A percentile compares a stretch with the other conserved stretches of the same genome.
These are phyloP conservation scores for Zosterops lateralis DNA, from an alignment of 2,113 vertebrate genomes.

Conservation along the genomic window DNA sequence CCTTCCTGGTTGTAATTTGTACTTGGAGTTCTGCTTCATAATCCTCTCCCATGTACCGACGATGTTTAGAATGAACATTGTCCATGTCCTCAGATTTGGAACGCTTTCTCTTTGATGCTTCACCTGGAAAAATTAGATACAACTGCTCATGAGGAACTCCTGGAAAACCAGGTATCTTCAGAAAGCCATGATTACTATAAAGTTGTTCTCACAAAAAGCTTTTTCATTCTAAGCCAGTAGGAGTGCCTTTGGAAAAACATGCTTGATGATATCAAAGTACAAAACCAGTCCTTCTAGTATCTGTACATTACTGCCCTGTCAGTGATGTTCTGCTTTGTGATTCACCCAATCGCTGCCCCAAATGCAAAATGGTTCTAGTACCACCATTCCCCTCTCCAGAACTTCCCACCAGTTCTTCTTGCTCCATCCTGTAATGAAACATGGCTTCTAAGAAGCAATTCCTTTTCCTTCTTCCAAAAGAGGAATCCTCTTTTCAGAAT, in stretches of 20 bases:
- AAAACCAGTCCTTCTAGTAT: not conserved
- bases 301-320: not conserved
- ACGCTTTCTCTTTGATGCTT: conserved; percentile 75
- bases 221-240: not conserved
- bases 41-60: conserved; percentile 74
- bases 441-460: not conserved
- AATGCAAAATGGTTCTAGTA: not conserved
- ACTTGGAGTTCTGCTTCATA: conserved; percentile 92
- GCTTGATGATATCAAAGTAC: not conserved
- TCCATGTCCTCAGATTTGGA: conserved; percentile 83
- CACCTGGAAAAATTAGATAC: conserved; percentile 63
- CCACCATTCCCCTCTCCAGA: not conserved
- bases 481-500: not conserved
- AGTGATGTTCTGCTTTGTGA: not conserved
- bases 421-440: not conserved
- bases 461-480: not conserved
- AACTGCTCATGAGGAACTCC: not conserved
- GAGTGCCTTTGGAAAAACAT: not conserved
- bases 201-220: not conserved
- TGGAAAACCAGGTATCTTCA: not conserved
- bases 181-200: not conserved
- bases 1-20: conserved; percentile 88
- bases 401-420: not conserved
- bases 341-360: not conserved
- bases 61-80: conserved; percentile 74